Evolutionary conservation across 1,140 invertebrate genomes (phyloP).

Genomic region (Euwallacea similis): DNA sequence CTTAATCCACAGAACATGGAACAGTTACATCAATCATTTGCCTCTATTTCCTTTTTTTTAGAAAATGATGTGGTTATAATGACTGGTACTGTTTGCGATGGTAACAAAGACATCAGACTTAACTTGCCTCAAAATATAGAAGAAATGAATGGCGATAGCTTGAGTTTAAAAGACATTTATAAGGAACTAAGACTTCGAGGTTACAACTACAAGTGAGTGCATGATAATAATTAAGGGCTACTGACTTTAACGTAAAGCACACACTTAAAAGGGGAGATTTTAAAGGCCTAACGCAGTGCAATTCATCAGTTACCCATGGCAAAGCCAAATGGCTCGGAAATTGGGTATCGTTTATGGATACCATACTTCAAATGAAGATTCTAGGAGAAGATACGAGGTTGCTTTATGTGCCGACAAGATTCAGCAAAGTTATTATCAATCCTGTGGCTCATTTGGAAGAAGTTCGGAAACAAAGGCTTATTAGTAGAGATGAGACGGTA

Average conservation of each 20-base stretch:
- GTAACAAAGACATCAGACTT: neutral
- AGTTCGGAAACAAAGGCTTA: constrained; percentile 32
- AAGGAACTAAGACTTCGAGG: constrained; percentile 89
- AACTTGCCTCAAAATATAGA: too few relatives aligned
- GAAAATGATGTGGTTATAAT: neutral
- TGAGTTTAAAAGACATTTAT: constrained; percentile 76
- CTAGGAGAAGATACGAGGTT: constrained; percentile 72
- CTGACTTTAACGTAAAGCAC: neutral
- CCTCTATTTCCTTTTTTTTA: neutral
- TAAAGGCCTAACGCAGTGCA: constrained; percentile 55
- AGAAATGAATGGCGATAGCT: too few relatives aligned
- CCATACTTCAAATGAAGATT: constrained; percentile 86
- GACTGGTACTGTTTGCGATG: neutral
- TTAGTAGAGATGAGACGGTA: neutral
- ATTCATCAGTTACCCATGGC: constrained; percentile 56
- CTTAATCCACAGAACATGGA: too few relatives aligned
- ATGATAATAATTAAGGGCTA: neutral
- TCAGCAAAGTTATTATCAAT: constrained; percentile 79
- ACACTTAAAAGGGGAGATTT: constrained; percentile 62
- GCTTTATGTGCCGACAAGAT: constrained; percentile 82
- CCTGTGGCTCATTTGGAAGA: constrained; percentile 65
- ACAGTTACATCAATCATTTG: neutral
- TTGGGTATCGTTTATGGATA: constrained; percentile 93
- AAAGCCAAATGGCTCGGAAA: constrained; percentile 73
- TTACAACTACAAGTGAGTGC: constrained; percentile 77